Evolutionary conservation across 2,888 invertebrate genomes (phyloP).

Genomic region (Prenolepis imparis): DNA sequence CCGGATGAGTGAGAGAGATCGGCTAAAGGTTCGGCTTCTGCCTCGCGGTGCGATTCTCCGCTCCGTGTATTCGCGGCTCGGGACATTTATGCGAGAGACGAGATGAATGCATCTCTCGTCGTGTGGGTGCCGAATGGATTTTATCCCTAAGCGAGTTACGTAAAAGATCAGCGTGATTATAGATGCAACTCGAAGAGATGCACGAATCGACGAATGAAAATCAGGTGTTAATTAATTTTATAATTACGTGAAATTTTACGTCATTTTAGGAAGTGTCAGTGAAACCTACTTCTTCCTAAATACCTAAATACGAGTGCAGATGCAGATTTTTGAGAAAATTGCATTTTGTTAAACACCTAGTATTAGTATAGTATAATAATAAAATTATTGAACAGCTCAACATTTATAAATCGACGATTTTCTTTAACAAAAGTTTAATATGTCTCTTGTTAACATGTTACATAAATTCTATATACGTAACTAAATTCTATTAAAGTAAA

Average conservation of each 20-base stretch:
- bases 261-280: neutral
- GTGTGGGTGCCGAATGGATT: slow-evolving; percentile 39
- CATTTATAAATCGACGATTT: slow-evolving; percentile 11
- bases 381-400: neutral
- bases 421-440: slow-evolving; percentile 5
- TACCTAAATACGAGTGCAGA: neutral
- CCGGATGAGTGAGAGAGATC: slow-evolving; percentile 55
- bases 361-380: neutral
- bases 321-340: neutral
- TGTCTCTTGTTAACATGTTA: neutral
- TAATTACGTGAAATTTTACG: neutral
- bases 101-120: slow-evolving; percentile 50
- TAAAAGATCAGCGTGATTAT: slow-evolving; percentile 30
- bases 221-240: slow-evolving; percentile 23
- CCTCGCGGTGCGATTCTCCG: slow-evolving; percentile 57
- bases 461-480: neutral
- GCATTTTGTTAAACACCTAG: neutral
- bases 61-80: slow-evolving; percentile 63
- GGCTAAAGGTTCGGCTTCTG: slow-evolving; percentile 60
- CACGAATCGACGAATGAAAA: neutral
- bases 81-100: slow-evolving; percentile 50
- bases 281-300: neutral
- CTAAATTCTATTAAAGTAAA: neutral
- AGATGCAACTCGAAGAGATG: neutral
- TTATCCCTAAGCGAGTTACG: slow-evolving; percentile 36